Base-by-base conservation (phyloP, 2,888 invertebrate genomes). In the Harpalus rubripes region DNA sequence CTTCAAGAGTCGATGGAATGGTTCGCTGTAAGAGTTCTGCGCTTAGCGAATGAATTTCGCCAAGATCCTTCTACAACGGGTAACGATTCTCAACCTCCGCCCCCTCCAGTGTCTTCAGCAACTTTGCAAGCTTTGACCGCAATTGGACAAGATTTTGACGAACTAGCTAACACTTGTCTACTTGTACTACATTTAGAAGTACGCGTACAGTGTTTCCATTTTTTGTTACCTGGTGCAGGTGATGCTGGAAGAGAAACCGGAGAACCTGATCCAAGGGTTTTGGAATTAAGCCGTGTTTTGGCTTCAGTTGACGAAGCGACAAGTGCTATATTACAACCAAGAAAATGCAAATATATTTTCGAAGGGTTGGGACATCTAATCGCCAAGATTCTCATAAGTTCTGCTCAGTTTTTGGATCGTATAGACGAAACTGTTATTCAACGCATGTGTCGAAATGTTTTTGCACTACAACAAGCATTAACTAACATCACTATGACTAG, bases 191-290 rank as follows among this genome's bases (percentile, higher is more conserved):
- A 99, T 92, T 93, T 99, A 87, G 99, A 99, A 93, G 96, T 97
- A 88, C 94, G 98, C 85, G 98, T 99, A 63, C 98, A 98, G 90
- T 99, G 98, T 91, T 98, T 99, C 92, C 97, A 97, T 92, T 98
- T 98, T 92, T 92, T 99, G 87, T 93, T 91, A 85, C 90, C 90
- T 0, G 78, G 78, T 16, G 90, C 91, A 84, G 89, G 90, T 1
- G 90, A 92, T 86, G 90, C 91, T 84, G 94, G 94, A 86, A 94
- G 95, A 88, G 95, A 96, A 90, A 94, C 95, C 81, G 94, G 96
- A 87, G 96, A 96, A 88, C 95, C 95, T 7, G 96, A 95, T 91
- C 94, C 94, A 59, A 95, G 95, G 90, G 95, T 96, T 61, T 92
- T 96, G 85, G 95, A 96, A 88, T 92, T 98, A 58, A 96, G 96